Base-by-base conservation (phyloP, 2,888 invertebrate species). In the Cyclophora punctaria region DNA sequence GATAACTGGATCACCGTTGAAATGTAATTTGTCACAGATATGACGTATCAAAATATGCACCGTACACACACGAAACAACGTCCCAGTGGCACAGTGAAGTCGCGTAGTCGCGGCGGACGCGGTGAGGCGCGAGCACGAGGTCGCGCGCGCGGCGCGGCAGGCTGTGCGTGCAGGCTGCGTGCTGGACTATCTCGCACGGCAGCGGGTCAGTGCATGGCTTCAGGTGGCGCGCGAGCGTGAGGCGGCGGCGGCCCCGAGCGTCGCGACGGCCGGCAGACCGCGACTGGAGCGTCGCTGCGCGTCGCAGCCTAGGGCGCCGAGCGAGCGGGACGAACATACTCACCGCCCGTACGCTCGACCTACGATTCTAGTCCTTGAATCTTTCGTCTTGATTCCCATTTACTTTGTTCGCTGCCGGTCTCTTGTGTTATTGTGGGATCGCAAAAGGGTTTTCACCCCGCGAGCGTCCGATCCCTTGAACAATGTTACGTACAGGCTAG, bases 191-290 rank as follows among this genome's bases (percentile, higher is more conserved):
- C 48, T 42, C 44, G 45, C 52, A 49, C 50, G 4, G 41, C 34
- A 35, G 37, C 48, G 48, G 57, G 55, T 51, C 73, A 75, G 75
- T 80, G 81, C 85, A 84, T 82, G 73, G 75, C 75, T 75, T 78
- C 63, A 63, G 64, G 37, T 80, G 81, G 81, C 81, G 75, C 86
- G 84, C 76, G 83, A 44, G 57, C 52, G 64, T 60, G 69, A 65
- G 66, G 71, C 66, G 67, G 62, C 64, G 70, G 78, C 81, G 78
- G 80, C 83, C 82, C 81, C 84, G 74, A 83, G 81, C 85, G 84
- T 86, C 87, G 87, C 87, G 83, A 81, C 85, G 86, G 86, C 86
- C 86, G 87, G 82, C 86, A 77, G 80, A 87, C 85, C 85, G 86
- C 87, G 88, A 89, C 87, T 88, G 87, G 83, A 80, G 81, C 84